Percentiles rank a stretch among this genome's conserved stretches.
Evolutionary conservation across 2,797 vertebrate species (phyloP).

Genomic region (Mormyrops boulengeri): DNA sequence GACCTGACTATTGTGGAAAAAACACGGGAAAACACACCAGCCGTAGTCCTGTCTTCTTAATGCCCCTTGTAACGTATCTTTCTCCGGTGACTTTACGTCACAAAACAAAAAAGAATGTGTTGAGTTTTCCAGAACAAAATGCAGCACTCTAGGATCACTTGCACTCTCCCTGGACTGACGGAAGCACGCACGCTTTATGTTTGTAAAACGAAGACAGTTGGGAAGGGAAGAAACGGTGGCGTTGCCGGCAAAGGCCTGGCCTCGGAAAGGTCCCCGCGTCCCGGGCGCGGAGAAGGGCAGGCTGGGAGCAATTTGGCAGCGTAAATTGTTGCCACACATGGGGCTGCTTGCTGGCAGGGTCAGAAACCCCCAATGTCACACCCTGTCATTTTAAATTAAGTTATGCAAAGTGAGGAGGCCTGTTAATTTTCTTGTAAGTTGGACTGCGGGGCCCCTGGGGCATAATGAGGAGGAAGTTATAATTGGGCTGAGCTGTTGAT

Average conservation of each 20-base stretch:
- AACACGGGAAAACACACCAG: not conserved
- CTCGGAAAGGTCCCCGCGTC: slow-evolving; percentile 32
- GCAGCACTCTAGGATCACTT: slow-evolving; percentile 12
- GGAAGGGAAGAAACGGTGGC: slow-evolving; percentile 3
- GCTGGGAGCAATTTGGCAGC: slow-evolving; percentile 80
- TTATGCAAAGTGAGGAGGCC: slow-evolving; percentile 83
- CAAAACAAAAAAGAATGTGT: not conserved
- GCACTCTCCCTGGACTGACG: slow-evolving; percentile 48
- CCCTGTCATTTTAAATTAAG: slow-evolving; percentile 98
- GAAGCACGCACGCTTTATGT: slow-evolving; percentile 22
- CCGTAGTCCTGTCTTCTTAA: slow-evolving; percentile 6
- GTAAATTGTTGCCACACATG: slow-evolving; percentile 86
- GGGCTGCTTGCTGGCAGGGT: slow-evolving; percentile 81
- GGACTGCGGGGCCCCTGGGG: slow-evolving; percentile 61
- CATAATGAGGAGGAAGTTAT: slow-evolving; percentile 78
- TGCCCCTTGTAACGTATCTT: slow-evolving; percentile 17
- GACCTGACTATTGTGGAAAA: not conserved
- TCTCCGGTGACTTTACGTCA: not conserved
- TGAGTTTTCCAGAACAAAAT: not conserved
- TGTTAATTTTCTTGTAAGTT: slow-evolving; percentile 69
- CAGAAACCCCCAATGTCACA: slow-evolving; percentile 83
- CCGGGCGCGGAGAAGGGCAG: slow-evolving; percentile 56
- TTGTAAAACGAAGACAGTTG: not conserved
- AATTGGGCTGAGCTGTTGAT: slow-evolving; percentile 86
- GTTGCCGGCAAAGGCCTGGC: slow-evolving; percentile 12